phyloP scores from a whole-genome alignment of 2,113 vertebrate species.

The Prunella fulvescens region DNA sequence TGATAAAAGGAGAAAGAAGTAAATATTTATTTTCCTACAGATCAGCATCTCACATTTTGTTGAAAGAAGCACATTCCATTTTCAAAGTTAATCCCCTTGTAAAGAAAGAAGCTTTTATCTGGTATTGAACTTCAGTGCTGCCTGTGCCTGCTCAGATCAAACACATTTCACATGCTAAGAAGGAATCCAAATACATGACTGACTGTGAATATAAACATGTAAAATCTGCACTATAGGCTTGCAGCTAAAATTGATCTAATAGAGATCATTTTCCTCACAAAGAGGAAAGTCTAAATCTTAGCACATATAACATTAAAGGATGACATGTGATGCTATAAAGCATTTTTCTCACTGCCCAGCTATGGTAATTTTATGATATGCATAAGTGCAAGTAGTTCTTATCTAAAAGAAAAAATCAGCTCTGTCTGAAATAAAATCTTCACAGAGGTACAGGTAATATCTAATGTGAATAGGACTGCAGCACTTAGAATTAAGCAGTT shows the following conservation, averaged over 20 bases:
- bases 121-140: neutral
- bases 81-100: neutral
- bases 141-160: slow-evolving; percentile 27
- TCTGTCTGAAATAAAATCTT: neutral
- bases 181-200: neutral
- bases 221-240: neutral
- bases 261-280: neutral
- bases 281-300: neutral
- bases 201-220: neutral
- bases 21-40: neutral
- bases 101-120: slow-evolving; percentile 19
- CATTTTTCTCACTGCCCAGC: neutral
- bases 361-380: neutral
- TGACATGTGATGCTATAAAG: neutral
- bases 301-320: neutral
- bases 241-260: slow-evolving; percentile 9
- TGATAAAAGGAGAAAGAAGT: neutral
- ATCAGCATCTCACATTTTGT: neutral
- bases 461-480: neutral
- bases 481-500: neutral
- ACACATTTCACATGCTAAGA: neutral
- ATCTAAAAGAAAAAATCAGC: neutral
- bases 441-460: neutral
- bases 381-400: neutral
- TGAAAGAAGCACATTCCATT: neutral